These are phyloP conservation scores for Equus quagga DNA, from an alignment of 2,113 vertebrate species.

Conservation along the genomic window DNA sequence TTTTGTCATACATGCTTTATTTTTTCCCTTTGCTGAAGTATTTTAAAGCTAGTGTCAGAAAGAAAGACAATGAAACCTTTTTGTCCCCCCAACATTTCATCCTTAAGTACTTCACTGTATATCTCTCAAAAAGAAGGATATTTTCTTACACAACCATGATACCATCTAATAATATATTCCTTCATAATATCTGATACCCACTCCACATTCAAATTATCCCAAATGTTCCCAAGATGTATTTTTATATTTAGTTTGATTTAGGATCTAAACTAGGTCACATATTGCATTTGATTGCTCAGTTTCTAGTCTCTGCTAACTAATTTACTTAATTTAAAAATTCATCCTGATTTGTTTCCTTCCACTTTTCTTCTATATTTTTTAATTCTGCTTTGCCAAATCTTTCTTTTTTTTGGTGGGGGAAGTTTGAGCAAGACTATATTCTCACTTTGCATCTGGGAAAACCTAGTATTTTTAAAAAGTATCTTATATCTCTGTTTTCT, in stretches of 20 bases:
- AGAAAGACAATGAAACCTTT: not conserved
- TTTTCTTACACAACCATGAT: not conserved
- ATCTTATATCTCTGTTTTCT: not conserved
- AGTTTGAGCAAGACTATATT: not conserved
- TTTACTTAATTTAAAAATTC: not conserved
- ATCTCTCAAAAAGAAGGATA: not conserved
- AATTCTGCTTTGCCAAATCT: not conserved
- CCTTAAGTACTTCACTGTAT: not conserved
- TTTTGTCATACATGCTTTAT: not conserved
- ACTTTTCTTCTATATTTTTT: not conserved
- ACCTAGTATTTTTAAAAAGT: not conserved
- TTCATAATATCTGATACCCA: not conserved
- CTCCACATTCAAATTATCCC: not conserved
- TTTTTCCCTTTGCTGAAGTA: not conserved
- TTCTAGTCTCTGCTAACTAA: not conserved
- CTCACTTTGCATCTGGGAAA: not conserved
- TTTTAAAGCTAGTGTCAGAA: not conserved
- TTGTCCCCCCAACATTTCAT: not conserved
- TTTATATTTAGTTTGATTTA: constrained; percentile 21
- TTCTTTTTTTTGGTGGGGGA: not conserved
- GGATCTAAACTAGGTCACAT: not conserved
- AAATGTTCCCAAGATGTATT: not conserved
- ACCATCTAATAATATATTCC: not conserved
- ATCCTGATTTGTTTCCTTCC: not conserved
- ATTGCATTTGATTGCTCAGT: not conserved